phyloP scores from a whole-genome alignment of 1,140 invertebrate species.

The Trachymyrmex cornetzi region DNA sequence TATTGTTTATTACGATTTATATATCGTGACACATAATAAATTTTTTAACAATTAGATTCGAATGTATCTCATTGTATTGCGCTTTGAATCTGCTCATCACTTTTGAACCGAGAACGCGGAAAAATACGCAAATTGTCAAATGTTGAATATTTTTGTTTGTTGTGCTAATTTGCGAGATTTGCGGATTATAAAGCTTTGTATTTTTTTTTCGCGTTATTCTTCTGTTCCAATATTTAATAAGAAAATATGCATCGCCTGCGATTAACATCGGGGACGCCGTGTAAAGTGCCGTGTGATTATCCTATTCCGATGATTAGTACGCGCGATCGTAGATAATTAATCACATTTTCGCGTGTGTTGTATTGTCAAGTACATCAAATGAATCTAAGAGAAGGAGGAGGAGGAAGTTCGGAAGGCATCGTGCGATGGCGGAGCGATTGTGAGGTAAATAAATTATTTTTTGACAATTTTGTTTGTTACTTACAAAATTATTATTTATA shows the following conservation, averaged over 20 bases:
- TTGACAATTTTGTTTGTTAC: constrained; percentile 2
- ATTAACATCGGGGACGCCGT: neutral
- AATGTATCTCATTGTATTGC: neutral
- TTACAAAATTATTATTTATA: neutral
- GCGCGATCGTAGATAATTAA: constrained; percentile 10
- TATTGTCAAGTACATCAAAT: neutral
- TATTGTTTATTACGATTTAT: neutral
- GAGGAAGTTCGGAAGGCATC: neutral
- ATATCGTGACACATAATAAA: neutral
- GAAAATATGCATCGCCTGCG: neutral
- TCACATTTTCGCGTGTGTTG: neutral
- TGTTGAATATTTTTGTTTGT: neutral
- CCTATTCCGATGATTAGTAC: constrained; percentile 17
- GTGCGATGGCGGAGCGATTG: neutral
- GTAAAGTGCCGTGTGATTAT: constrained; percentile 4
- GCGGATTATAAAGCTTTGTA: neutral
- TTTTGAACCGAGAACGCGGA: neutral
- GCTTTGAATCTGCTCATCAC: constrained; percentile 7
- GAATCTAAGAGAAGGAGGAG: neutral
- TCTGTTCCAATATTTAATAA: neutral
- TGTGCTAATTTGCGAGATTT: constrained; percentile 1
- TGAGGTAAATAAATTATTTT: neutral
- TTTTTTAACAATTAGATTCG: constrained; percentile 22
- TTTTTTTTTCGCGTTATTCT: neutral
- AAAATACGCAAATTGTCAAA: neutral